Evolutionary conservation across 2,797 vertebrate species (phyloP), one percentile per base, ranked within the genome.

Genomic region (Mus caroli): DNA sequence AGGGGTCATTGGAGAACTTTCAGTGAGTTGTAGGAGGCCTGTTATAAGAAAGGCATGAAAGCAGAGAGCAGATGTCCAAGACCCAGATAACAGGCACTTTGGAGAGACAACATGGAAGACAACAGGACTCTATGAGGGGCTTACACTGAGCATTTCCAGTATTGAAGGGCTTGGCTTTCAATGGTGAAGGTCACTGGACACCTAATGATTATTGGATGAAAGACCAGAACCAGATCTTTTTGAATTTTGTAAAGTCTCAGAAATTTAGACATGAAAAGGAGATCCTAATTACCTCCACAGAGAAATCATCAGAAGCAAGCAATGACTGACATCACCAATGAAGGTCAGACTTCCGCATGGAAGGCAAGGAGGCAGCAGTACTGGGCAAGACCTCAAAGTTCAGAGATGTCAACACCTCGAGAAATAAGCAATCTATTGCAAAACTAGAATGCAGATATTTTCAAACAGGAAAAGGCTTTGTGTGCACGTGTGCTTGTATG

Each of bases 191-290:
- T 22, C 0, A 5, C 52, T 76, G 11, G 62, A 1, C 83, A 89
- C 10, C 24, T 54, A 67, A 34, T 1, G 7, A 82, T 88, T 19
- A 54, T 15, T 69, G 1, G 56, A 31, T 58, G 90, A 92, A 96
- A 69, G 26, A 88, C 37, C 26, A 78, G 17, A 3, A 46, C 28
- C 46, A 43, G 17, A 62, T 52, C 34, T 83, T 88, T n/a, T 67
- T 75, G 40, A 64, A 78, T 71, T 85, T 71, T 40, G 82, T 78
- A 46, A 76, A 46, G 88, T 88, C 90, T 94, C 71, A 92, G 31
- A 91, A 89, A 82, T 86, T 24, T 28, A n/a, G 37, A 22, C 19
- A 2, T 77, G 75, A 73, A 67, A 64, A 73, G 9, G 28, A 83
- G 10, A 43, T 50, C 4, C 9, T 90, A 60, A 40, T 7, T 34